Evolutionary conservation across 2,888 invertebrate genomes (phyloP).

Genomic region (Xanthia togata): DNA sequence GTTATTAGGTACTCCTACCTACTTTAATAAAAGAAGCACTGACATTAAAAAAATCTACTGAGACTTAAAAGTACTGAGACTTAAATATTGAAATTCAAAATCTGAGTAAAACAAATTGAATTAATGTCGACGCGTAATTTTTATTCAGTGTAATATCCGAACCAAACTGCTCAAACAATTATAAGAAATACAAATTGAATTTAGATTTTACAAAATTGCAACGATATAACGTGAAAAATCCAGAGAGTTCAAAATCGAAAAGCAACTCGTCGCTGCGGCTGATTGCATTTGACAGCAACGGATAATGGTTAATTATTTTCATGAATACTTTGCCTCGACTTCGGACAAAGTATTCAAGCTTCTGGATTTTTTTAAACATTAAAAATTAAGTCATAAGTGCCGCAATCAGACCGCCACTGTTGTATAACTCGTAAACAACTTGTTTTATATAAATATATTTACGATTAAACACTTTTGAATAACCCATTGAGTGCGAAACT

Average conservation of each 20-base stretch:
- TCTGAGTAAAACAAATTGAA: conserved; percentile 2
- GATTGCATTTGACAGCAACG: conserved; percentile 77
- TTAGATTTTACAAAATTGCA: neutral
- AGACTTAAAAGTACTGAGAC: neutral
- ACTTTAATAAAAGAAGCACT: conserved; percentile 16
- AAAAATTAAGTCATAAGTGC: conserved; percentile 66
- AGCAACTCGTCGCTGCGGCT: conserved; percentile 51
- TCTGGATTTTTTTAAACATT: conserved; percentile 54
- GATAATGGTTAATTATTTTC: conserved; percentile 80
- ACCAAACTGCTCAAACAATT: neutral
- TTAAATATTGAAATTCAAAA: conserved; percentile 1
- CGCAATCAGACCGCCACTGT: conserved; percentile 72
- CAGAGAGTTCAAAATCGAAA: conserved; percentile 50
- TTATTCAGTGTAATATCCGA: neutral
- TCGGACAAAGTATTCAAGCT: conserved; percentile 8
- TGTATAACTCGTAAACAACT: conserved; percentile 64
- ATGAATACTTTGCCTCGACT: conserved; percentile 68
- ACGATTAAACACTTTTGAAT: conserved; percentile 70
- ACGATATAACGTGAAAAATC: conserved; percentile 32
- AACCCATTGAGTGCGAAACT: conserved; percentile 63
- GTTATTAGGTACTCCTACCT: neutral
- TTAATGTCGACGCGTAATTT: neutral
- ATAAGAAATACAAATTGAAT: neutral
- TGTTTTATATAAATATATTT: conserved; percentile 63
- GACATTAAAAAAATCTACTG: conserved; percentile 5